Evolutionary conservation across 2,113 vertebrate species (phyloP).

Genomic region (Thamnaconus septentrionalis): DNA sequence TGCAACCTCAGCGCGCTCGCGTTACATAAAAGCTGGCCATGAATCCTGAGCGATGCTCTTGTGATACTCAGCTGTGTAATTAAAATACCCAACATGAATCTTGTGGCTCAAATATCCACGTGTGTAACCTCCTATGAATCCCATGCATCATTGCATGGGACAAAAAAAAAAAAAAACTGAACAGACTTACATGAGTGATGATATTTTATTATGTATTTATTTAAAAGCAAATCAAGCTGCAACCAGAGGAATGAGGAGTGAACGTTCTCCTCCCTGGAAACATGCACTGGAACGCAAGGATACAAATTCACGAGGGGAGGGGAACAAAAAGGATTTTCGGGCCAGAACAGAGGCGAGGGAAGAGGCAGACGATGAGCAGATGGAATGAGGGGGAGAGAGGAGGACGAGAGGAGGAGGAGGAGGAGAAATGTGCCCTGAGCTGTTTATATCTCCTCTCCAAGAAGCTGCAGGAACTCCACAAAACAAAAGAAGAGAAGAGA

Average conservation of each 20-base stretch:
- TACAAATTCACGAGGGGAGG: not conserved
- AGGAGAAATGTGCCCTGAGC: too few species aligned
- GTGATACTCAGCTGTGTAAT: not conserved
- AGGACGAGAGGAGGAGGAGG: not conserved
- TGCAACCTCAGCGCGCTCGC: not conserved
- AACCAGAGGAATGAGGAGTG: constrained; percentile 36
- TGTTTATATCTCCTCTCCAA: too few species aligned
- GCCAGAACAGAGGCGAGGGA: constrained; percentile 10
- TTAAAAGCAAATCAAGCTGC: constrained; percentile 4
- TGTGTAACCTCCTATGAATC: too few species aligned
- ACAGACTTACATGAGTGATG: constrained; percentile 1
- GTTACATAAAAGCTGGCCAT: not conserved
- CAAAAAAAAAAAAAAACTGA: too few species aligned
- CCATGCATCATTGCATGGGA: too few species aligned
- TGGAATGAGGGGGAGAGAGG: constrained; percentile 50
- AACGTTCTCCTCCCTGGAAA: not conserved
- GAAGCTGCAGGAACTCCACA: too few species aligned
- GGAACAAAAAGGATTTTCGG: not conserved
- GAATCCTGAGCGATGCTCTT: not conserved
- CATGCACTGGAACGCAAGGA: too few species aligned
- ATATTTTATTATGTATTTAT: not conserved
- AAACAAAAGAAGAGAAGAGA: too few species aligned
- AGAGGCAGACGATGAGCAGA: constrained; percentile 20
- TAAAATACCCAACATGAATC: too few species aligned
- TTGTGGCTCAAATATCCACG: too few species aligned